A percentile compares a stretch with the other conserved stretches of the same genome.
Evolutionary conservation across 2,113 vertebrate species (phyloP).

Genomic region (Potamarius usumacintae): DNA sequence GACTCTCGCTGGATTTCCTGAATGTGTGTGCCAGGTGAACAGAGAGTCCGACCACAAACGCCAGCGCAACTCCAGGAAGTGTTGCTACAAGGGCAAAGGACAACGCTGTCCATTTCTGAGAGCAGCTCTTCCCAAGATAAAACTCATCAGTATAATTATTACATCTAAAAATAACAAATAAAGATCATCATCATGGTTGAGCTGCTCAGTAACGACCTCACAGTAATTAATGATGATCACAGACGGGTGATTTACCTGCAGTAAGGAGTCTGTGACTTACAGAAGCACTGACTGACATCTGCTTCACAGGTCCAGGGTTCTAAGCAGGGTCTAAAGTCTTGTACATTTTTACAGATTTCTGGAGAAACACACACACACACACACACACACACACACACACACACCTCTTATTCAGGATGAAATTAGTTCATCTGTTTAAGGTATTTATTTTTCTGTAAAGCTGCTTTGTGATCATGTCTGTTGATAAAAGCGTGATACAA

Average conservation of each 20-base stretch:
- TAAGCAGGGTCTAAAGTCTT: not conserved
- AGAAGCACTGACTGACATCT: constrained; percentile 28
- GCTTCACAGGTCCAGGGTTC: not conserved
- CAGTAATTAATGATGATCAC: too few relatives aligned
- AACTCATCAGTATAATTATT: constrained; percentile 46
- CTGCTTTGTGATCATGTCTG: too few relatives aligned
- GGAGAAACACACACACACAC: constrained; percentile 25
- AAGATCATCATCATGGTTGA: not conserved
- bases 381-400: constrained; percentile 20
- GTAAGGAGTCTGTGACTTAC: constrained; percentile 4
- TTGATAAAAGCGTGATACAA: too few relatives aligned
- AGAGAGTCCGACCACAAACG: constrained; percentile 43
- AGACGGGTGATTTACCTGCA: constrained; percentile 33
- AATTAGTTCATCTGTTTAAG: too few relatives aligned
- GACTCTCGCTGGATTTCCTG: not conserved
- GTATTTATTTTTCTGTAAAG: too few relatives aligned
- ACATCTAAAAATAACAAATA: constrained; percentile 42
- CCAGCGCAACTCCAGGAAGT: constrained; percentile 53
- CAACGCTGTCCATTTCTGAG: constrained; percentile 46
- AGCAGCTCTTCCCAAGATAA: constrained; percentile 47
- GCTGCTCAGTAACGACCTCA: not conserved
- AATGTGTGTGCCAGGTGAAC: constrained; percentile 20
- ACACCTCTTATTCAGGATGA: not conserved
- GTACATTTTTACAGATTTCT: accelerated
- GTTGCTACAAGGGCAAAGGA: constrained; percentile 56